These are phyloP conservation scores for Palaemon carinicauda DNA, from an alignment of 1,140 invertebrate genomes.

Conservation along the genomic window DNA sequence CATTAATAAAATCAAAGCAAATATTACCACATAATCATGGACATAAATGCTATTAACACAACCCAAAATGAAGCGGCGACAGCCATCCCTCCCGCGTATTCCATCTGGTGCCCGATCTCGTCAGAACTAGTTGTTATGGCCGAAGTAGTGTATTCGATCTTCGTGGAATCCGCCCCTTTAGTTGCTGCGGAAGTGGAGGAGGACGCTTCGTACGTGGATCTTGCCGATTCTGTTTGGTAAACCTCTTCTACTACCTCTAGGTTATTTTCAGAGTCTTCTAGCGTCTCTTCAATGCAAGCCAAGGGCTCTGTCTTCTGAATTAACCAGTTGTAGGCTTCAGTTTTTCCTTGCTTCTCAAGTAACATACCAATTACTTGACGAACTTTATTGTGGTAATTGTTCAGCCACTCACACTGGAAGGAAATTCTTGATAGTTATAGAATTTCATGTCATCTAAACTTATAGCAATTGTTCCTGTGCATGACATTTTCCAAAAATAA, in stretches of 20 bases:
- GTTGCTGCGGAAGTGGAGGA: neutral
- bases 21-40: too few species aligned
- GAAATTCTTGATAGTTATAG: neutral
- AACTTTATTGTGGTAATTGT: constrained; percentile 79
- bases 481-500: too few species aligned
- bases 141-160: neutral
- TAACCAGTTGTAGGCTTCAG: constrained; percentile 81
- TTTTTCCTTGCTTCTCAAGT: constrained; percentile 73
- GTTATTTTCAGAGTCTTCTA: neutral
- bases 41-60: too few species aligned
- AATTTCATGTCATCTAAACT: too few species aligned
- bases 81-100: too few species aligned
- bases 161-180: neutral
- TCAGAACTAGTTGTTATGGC: neutral
- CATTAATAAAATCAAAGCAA: too few species aligned
- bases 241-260: too few species aligned
- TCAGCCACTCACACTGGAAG: constrained; percentile 77
- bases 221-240: neutral
- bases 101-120: too few species aligned
- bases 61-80: too few species aligned
- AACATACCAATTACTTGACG: constrained; percentile 76
- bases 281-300: neutral
- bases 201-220: neutral
- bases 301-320: constrained; percentile 77
- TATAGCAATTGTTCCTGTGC: too few species aligned